Base-by-base conservation (phyloP, 1,140 invertebrate genomes). In the Amyelois transitella region DNA sequence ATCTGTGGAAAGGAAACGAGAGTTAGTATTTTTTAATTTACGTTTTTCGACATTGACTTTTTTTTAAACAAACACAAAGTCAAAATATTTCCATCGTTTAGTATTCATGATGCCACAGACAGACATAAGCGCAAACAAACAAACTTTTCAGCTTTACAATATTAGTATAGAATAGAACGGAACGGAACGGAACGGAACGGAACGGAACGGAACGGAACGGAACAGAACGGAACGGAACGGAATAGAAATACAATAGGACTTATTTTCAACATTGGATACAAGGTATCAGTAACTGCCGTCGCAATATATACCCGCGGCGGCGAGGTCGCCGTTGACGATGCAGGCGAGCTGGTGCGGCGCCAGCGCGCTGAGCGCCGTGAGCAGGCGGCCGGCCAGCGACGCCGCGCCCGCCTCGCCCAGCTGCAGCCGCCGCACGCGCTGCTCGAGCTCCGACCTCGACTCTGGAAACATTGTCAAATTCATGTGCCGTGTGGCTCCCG, bases 291-390 rank as follows among this genome's bases (percentile, higher is more conserved):
- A 12, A 28, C 25, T 28, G 5, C 25, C 25, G 25, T 28, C 6
- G 25, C 6, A 12, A 28, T 6, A 28, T 28, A n/a, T n/a, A 24
- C 8, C 22, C 4, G 22, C 43, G 17, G 2, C 43, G 43, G 54
- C 24, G 43, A 22, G 38, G 62, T 55, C 53, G 14, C 55, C 62
- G 51, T 49, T 58, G 22, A 61, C 58, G 45, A 56, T 55, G 65
- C 55, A 53, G 4, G 64, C 58, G 43, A 64, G 45, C 20, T 32
- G 38, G 53, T 53, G 54, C 18, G 68, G 64, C 51, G 64, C 44
- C 68, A 75, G 64, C 22, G 45, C 50, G 48, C 62, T 71, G 69
- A 78, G 72, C 49, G 75, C 77, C 6, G 66, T 71, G 10, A 76
- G 65, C 52, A 81, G 62, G 60, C 73, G 69, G 60, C 69, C 61